Conservation (phyloP, 1,140 invertebrate genomes). For the Cardiocondyla obscurior region DNA sequence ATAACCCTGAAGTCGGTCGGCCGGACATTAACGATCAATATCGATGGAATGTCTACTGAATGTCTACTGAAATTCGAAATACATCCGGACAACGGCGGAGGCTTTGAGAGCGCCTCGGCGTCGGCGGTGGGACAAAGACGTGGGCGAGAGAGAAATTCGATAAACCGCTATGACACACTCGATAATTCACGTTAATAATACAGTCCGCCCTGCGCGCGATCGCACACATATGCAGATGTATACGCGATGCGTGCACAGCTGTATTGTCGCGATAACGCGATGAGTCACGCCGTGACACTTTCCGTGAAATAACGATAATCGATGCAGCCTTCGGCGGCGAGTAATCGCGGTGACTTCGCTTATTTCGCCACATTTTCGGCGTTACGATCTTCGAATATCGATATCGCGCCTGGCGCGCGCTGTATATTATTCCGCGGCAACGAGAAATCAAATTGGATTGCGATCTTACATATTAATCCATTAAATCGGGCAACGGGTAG, state of each 20-base stretch:
- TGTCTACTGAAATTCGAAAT: conserved; percentile 69
- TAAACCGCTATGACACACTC: conserved; percentile 44
- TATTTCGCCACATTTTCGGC: conserved; percentile 2
- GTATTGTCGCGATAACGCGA: conserved; percentile 50
- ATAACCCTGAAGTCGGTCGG: conserved; percentile 67
- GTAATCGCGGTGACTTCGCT: conserved; percentile 10
- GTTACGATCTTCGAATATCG: conserved; percentile 14
- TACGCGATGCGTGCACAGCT: conserved; percentile 29
- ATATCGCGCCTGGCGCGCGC: neutral
- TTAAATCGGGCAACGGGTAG: neutral
- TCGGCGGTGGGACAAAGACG: neutral
- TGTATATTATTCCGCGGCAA: neutral
- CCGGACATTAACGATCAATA: conserved; percentile 70
- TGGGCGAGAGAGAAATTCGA: conserved; percentile 38
- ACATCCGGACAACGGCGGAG: neutral
- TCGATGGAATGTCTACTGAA: conserved; percentile 66
- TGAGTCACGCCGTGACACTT: conserved; percentile 64
- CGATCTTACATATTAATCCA: neutral
- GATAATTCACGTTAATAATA: conserved; percentile 60
- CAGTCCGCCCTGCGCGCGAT: conserved; percentile 40
- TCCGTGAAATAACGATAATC: conserved; percentile 57
- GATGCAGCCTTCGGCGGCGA: conserved; percentile 43
- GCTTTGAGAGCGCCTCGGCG: neutral
- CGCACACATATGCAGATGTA: conserved; percentile 35
- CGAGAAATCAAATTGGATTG: neutral